Evolutionary conservation across 2,888 invertebrate genomes (phyloP), one percentile per base, ranked within the genome.

Genomic region (Netelia inedita): DNA sequence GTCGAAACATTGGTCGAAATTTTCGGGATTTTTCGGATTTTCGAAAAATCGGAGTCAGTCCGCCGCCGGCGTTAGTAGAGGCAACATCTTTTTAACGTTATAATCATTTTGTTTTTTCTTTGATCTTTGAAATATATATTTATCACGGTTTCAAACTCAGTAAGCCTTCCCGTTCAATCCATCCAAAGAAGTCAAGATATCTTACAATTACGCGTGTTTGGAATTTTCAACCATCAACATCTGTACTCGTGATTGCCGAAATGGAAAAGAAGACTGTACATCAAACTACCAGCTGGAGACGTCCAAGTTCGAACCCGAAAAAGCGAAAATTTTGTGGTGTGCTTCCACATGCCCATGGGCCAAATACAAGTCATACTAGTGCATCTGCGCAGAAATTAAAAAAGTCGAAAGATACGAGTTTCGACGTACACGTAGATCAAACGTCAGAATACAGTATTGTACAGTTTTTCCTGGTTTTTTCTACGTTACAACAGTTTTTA

Each of bases 331-430:
- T 82, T 82, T 78, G 35, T 63, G 71, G 78, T 71, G 72, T 81
- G 75, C 75, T 68, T 81, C 68, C 81, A 78, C 76, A 82, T 41
- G 14, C 11, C 16, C 43, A 14, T 50, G 5, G 11, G 57, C 78
- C 78, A 82, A 57, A 71, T 71, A 82, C 71, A 46, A 74, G 69
- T 83, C 46, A 83, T 80, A 79, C 79, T 73, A 83, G 74, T 80
- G 68, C 83, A 59, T 41, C 59, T 74, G 79, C 79, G 19, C 43
- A 21, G 43, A 79, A 83, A 23, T 59, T 80, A 66, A 55, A 55
- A 71, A 73, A 72, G 63, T 82, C 76, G 55, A n/a, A 76, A n/a
- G 72, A 79, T 73, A 66, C 66, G n/a, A 83, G 68, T 79, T 83
- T 83, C 61, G 73, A 83, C 21, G 74, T 69, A 63, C 59, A 28